Evolutionary conservation across 2,113 vertebrate species (phyloP).

Genomic region (Onychostoma macrolepis): DNA sequence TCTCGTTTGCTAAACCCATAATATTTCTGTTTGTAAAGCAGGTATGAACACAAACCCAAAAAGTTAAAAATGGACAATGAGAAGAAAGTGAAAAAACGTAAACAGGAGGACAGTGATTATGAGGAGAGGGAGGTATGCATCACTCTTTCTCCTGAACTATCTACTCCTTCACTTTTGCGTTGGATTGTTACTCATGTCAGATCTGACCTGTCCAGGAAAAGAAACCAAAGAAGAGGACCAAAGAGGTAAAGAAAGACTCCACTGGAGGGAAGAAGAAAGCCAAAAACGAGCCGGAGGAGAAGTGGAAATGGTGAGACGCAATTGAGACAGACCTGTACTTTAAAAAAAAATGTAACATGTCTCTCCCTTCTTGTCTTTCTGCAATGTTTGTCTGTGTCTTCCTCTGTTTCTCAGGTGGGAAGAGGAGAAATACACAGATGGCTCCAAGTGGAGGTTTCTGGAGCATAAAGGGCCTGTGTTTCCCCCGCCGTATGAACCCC

Average conservation of each 20-base stretch:
- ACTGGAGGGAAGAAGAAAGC: conserved; percentile 84
- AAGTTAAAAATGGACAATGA: conserved; percentile 92
- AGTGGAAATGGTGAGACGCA: conserved; percentile 93
- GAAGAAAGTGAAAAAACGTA: conserved; percentile 93
- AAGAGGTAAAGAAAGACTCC: conserved; percentile 82
- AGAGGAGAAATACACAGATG: conserved; percentile 93
- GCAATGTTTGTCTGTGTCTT: conserved; percentile 8
- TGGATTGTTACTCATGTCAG: neutral
- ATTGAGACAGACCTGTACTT: conserved; percentile 25
- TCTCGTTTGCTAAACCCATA: neutral
- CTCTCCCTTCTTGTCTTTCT: conserved; percentile 34
- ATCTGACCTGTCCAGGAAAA: conserved; percentile 72
- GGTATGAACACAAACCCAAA: conserved; percentile 90
- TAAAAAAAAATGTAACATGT: neutral
- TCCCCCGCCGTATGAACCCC: conserved; percentile 89
- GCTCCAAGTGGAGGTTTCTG: conserved; percentile 96
- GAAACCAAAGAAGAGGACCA: conserved; percentile 92
- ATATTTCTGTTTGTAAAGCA: conserved; percentile 64
- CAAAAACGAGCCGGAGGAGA: conserved; percentile 94
- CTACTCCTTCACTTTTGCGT: neutral
- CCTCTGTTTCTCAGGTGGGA: conserved; percentile 85
- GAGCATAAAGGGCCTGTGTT: conserved; percentile 97
- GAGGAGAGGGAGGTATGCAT: conserved; percentile 68
- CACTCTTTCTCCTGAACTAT: neutral
- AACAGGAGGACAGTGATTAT: conserved; percentile 79